Evolutionary conservation across 2,888 invertebrate genomes (phyloP).

Genomic region (Dugesia japonica): DNA sequence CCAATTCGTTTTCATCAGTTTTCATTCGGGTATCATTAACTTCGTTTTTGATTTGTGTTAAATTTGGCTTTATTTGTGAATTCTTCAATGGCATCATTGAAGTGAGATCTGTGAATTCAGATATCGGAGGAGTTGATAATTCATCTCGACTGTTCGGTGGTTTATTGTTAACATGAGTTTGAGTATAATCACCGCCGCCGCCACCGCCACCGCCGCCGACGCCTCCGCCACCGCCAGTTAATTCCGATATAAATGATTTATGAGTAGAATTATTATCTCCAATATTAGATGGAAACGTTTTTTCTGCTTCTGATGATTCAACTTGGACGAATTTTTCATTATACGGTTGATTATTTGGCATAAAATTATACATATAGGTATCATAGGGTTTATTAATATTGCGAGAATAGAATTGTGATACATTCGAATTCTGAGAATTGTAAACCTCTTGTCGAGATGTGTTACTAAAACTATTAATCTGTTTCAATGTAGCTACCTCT

Average conservation of each 20-base stretch:
- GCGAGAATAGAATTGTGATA: neutral
- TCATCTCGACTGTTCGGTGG: too few species aligned
- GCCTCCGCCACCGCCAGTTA: too few species aligned
- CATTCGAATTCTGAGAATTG: neutral
- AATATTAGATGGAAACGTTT: neutral
- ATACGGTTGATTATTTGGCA: neutral
- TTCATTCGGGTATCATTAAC: too few species aligned
- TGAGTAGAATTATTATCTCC: neutral
- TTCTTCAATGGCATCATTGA: too few species aligned
- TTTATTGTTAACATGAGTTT: too few species aligned
- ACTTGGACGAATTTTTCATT: neutral
- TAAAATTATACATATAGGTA: neutral
- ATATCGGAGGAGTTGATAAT: too few species aligned
- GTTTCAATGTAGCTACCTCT: neutral
- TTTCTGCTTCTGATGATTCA: neutral
- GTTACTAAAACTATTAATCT: neutral
- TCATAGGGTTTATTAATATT: neutral
- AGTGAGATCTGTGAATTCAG: too few species aligned
- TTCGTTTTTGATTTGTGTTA: too few species aligned
- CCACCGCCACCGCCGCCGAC: too few species aligned
- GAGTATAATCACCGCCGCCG: too few species aligned
- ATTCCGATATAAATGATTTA: constrained; percentile 1
- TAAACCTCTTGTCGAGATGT: neutral
- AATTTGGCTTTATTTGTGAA: too few species aligned
- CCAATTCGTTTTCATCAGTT: too few species aligned